Evolutionary conservation across 2,113 vertebrate species (phyloP).

Genomic region (Junco hyemalis): DNA sequence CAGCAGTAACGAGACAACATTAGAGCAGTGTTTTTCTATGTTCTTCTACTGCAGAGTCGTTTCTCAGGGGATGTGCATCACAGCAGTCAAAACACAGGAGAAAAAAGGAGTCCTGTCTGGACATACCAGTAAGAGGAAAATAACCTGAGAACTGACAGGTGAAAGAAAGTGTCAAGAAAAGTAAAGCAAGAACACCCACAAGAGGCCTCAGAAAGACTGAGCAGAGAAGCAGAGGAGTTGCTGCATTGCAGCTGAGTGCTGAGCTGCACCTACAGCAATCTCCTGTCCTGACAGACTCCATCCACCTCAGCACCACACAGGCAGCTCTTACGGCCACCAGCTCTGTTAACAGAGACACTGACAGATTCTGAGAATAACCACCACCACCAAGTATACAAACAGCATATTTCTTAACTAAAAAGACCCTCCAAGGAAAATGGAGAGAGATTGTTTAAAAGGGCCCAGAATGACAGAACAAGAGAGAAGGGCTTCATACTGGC

Average conservation of each 20-base stretch:
- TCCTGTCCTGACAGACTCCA: neutral
- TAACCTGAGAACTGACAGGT: neutral
- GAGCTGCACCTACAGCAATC: neutral
- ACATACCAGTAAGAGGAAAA: neutral
- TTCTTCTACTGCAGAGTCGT: neutral
- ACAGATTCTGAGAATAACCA: neutral
- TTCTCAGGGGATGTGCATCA: neutral
- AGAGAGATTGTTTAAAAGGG: neutral
- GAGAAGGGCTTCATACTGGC: neutral
- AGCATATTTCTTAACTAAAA: neutral
- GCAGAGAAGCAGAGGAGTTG: neutral
- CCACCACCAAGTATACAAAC: neutral
- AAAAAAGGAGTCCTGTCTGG: neutral
- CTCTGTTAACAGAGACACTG: neutral
- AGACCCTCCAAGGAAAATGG: neutral
- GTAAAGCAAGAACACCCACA: neutral
- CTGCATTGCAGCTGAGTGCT: neutral
- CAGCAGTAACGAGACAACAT: neutral
- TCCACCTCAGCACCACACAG: neutral
- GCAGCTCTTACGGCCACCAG: rapidly evolving
- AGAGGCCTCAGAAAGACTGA: neutral
- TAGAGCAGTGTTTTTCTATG: neutral
- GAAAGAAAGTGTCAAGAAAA: neutral
- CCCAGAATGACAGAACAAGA: neutral
- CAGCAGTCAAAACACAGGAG: neutral